Evolutionary conservation across 2,113 vertebrate genomes (phyloP), one percentile per base, ranked within the genome.

Genomic region (Numida meleagris): DNA sequence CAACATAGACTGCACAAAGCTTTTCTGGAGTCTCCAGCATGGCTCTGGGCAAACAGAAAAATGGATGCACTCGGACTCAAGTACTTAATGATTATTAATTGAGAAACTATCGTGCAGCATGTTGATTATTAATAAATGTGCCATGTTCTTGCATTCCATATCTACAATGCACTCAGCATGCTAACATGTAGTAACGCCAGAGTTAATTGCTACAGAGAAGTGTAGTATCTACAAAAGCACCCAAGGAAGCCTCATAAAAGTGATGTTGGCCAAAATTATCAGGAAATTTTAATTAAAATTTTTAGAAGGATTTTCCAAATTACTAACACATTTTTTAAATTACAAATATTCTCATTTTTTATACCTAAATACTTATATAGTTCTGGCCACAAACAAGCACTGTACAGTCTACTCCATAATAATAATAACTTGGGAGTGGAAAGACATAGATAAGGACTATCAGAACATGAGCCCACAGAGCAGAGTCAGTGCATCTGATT

Each of bases 11-110:
- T 71, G 70, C 27, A 87, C 75, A 93, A 78, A 77, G 46, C 51
- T n/a, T n/a, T n/a, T n/a, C n/a, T n/a, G 59, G 80, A 93, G 36
- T 63, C 76, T 74, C 66, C 12, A 45, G 46, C 17, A 25, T n/a
- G 53, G 48, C 90, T 63, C 45, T 34, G 51, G 87, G 78, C 88
- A 88, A 90, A 94, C n/a, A 89, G 50, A 86, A 92, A 95, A 88
- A 88, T 63, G 5, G 65, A 89, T 67, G 89, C 72, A 43, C 67
- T 82, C 74, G 33, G 10, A 46, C 40, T 96, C 79, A 59, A 76
- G 34, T 34, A n/a, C 27, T 51, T 92, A 86, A 71, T 88, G 25
- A 36, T 62, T 73, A 71, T 77, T 84, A 93, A 78, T 68, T 70
- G 38, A 36, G 15, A 85, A 84, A 74, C n/a, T 40, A 14, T 38